These are phyloP conservation scores for Cuculus canorus DNA, from an alignment of 2,797 vertebrate species.

Conservation along the genomic window DNA sequence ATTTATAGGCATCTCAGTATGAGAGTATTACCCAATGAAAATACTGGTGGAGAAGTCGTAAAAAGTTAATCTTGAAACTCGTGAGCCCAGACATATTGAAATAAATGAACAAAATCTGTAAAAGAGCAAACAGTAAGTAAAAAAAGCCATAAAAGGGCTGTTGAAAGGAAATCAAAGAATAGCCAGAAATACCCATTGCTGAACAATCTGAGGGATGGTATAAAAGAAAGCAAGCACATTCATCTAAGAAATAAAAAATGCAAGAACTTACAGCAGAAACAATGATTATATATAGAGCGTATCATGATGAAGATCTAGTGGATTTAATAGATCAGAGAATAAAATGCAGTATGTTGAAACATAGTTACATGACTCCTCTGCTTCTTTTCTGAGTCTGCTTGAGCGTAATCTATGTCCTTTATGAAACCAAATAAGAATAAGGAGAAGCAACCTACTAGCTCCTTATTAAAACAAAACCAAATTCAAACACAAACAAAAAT, in stretches of 20 bases:
- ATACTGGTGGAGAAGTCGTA: neutral
- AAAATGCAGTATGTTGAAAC: neutral
- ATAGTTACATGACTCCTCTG: neutral
- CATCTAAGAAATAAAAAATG: neutral
- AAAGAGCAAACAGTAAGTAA: neutral
- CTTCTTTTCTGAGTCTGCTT: neutral
- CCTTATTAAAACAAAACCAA: neutral
- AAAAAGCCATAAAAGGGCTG: neutral
- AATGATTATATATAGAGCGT: neutral
- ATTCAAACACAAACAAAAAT: neutral
- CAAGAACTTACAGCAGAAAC: neutral
- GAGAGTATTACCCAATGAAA: neutral
- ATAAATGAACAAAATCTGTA: neutral
- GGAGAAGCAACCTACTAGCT: neutral
- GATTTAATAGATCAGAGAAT: neutral
- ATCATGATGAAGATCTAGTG: neutral
- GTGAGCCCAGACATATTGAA: neutral
- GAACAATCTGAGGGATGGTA: neutral
- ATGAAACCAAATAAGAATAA: neutral
- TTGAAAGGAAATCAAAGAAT: neutral
- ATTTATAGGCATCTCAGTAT: neutral
- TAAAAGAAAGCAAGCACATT: neutral
- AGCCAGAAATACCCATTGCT: neutral
- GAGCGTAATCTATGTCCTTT: neutral
- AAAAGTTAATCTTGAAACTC: neutral